phyloP scores from a whole-genome alignment of 2,113 vertebrate species.

The Dissostichus mawsoni region DNA sequence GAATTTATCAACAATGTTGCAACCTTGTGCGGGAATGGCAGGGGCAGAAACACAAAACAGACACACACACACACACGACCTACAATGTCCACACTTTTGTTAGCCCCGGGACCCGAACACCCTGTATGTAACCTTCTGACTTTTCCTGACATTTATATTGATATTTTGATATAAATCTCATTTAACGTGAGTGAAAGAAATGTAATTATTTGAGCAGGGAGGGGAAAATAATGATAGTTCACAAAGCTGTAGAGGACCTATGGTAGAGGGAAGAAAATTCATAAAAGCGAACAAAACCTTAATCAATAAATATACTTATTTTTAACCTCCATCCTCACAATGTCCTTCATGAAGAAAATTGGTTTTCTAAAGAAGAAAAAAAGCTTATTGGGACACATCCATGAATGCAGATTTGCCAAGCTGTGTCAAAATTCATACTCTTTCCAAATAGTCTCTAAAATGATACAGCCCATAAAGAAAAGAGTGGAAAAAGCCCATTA shows the following conservation, averaged over 20 bases:
- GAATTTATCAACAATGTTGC: no score
- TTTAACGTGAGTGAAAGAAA: neutral
- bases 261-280: neutral
- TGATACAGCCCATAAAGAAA: conserved; percentile 42
- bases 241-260: neutral
- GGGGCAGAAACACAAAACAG: no score
- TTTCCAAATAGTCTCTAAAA: conserved; percentile 42
- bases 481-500: conserved; percentile 51
- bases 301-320: conserved; percentile 18
- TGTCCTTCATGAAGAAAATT: conserved; percentile 28
- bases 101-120: no score
- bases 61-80: no score
- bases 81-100: no score
- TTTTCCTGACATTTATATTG: neutral
- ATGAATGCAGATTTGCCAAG: conserved; percentile 48
- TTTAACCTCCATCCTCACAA: conserved; percentile 4
- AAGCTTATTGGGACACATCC: conserved; percentile 19
- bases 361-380: conserved; percentile 10
- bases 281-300: neutral
- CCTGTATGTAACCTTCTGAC: no score
- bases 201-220: neutral
- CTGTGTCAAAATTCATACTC: conserved; percentile 35
- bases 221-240: neutral
- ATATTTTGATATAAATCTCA: neutral
- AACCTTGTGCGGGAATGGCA: no score